Conservation (phyloP, 1,140 invertebrate genomes). For the Drosophila saltans region DNA sequence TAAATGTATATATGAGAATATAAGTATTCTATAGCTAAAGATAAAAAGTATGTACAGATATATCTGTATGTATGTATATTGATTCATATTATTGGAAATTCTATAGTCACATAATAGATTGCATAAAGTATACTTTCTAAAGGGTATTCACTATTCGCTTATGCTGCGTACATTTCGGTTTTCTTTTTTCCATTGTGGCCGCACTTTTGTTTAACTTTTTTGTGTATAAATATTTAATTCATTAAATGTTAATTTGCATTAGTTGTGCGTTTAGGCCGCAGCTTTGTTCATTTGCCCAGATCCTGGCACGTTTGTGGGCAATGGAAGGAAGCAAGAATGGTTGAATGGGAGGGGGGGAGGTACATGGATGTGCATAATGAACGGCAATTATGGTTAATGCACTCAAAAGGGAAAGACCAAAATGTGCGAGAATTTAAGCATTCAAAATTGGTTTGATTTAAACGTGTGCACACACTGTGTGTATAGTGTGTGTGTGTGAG, state of each 20-base stretch:
- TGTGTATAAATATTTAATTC: conserved; percentile 40
- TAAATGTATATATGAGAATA: too few species aligned
- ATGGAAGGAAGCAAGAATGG: neutral
- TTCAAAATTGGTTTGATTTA: conserved; percentile 27
- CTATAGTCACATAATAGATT: too few species aligned
- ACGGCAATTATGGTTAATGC: conserved; percentile 57
- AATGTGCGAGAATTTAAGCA: neutral
- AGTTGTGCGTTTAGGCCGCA: conserved; percentile 31
- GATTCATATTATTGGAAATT: too few species aligned
- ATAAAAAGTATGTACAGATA: too few species aligned
- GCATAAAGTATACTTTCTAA: too few species aligned
- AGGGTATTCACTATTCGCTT: conserved; percentile 5
- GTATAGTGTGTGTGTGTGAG: neutral
- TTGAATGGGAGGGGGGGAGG: neutral
- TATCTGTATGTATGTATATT: too few species aligned
- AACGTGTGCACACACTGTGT: conserved; percentile 19
- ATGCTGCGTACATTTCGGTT: neutral
- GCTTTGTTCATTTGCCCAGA: too few species aligned
- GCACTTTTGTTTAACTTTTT: conserved; percentile 12
- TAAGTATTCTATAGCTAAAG: too few species aligned
- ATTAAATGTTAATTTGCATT: conserved; percentile 52
- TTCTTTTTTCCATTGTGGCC: conserved; percentile 14
- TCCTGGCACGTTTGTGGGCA: too few species aligned
- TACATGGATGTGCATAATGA: conserved; percentile 52
- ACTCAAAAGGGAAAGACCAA: conserved; percentile 2